Base-by-base conservation (phyloP, 2,888 invertebrate genomes). In the Bellardia bayeri region DNA sequence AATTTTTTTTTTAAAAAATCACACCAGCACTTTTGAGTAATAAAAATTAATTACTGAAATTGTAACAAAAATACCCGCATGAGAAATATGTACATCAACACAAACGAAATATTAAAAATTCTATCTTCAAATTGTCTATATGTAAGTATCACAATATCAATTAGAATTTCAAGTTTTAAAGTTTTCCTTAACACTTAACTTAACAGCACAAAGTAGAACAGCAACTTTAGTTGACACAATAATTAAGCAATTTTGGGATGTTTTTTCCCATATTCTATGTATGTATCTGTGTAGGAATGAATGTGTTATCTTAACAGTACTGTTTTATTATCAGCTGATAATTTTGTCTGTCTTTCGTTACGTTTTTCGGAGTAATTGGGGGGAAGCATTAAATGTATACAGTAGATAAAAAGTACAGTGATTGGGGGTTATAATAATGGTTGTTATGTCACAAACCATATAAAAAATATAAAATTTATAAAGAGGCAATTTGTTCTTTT, bases 201-300 rank as follows among this genome's bases (percentile, higher is more conserved):
- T 37, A 6, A 6, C 6, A 37, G 37, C 6, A 4, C 16, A n/a
- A 54, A 54, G 11, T 56, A 23, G 23, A 56, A 23, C 56, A 56
- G n/a, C n/a, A 51, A 14, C 51, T 51, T n/a, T 6, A 58, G 37
- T 61, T 61, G 63, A 33, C 63, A 63, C 14, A 7, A 33, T 63
- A 37, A 63, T 37, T 63, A 63, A 63, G 37, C n/a, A 63, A 63
- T 63, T 63, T 63, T 33, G 63, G 63, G 63, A 37, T 63, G 63
- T 63, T 63, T 63, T 63, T 13, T 63, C 13, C 5, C 30, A 30
- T 63, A 33, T 33, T 54, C 16, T 2, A 14, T 13, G 51, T 51
- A 51, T 51, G 13, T 51, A 51, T 7, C 5, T 54, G 51, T 54
- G 51, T 54, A 11, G 3, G 51, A n/a, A 54, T 5, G 5, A 5